Percentiles rank a stretch among this genome's conserved stretches.
Evolutionary conservation across 2,797 vertebrate species (phyloP).

Genomic region (Anolis apletophallus): DNA sequence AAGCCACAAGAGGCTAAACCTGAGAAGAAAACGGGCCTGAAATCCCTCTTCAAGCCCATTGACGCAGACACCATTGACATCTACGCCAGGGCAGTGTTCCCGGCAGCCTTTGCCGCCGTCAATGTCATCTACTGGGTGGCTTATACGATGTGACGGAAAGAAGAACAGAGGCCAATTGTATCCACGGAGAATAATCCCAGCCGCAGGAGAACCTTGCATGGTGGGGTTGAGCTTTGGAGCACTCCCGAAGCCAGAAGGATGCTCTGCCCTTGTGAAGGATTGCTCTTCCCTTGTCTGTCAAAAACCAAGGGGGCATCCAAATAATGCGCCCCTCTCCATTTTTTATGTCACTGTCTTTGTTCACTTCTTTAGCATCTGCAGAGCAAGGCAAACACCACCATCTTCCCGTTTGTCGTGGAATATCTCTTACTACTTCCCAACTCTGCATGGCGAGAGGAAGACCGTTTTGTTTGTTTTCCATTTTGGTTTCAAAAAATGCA

Average conservation of each 20-base stretch:
- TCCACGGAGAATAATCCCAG: neutral
- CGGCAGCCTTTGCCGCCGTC: conserved; percentile 94
- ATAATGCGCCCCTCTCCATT: no score
- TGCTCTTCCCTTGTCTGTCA: no score
- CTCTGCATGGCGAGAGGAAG: conserved; percentile 13
- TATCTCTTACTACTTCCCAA: conserved; percentile 21
- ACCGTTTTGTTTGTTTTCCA: conserved; percentile 44
- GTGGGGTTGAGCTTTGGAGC: neutral
- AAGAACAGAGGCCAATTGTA: neutral
- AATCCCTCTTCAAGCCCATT: conserved; percentile 92
- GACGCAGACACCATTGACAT: conserved; percentile 97
- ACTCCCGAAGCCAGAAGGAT: conserved; percentile 28
- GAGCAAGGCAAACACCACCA: conserved; percentile 42
- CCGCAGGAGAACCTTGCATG: neutral
- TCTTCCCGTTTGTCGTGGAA: conserved; percentile 31
- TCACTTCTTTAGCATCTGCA: conserved; percentile 18
- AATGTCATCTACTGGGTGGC: conserved; percentile 98
- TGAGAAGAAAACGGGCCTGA: conserved; percentile 85
- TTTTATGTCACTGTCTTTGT: conserved; percentile 14
- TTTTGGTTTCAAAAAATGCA: neutral
- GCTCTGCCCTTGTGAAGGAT: conserved; percentile 28
- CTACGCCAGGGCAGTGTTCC: conserved; percentile 94
- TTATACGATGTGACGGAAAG: conserved; percentile 88
- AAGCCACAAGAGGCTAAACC: conserved; percentile 63
- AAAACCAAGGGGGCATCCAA: no score